Evolutionary conservation across 2,113 vertebrate genomes (phyloP).

Genomic region (Hypomesus transpacificus): DNA sequence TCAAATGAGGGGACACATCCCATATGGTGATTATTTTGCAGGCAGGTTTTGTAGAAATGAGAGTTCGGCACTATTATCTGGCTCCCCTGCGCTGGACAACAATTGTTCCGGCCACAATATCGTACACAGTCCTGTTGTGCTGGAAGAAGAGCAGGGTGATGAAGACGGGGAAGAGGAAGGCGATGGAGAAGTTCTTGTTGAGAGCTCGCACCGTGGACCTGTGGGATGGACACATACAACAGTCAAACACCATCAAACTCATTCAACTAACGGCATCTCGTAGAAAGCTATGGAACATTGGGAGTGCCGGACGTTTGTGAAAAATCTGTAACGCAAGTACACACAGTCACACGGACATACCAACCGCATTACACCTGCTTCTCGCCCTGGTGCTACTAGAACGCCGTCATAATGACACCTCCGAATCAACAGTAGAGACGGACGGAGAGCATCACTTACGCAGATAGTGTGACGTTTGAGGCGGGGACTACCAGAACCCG

Average conservation of each 20-base stretch:
- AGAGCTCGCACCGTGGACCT: conserved; percentile 91
- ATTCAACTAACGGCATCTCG: too few species aligned
- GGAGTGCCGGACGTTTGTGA: too few species aligned
- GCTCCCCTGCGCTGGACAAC: conserved; percentile 84
- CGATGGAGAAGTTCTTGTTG: conserved; percentile 98
- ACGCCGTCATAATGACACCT: background rate
- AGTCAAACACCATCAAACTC: background rate
- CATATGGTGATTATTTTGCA: too few species aligned
- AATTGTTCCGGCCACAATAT: conserved; percentile 94
- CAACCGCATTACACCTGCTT: background rate
- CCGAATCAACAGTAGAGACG: background rate
- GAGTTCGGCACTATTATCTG: conserved; percentile 66
- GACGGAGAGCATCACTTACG: conserved; percentile 74
- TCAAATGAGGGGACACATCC: too few species aligned
- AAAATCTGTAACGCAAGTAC: too few species aligned
- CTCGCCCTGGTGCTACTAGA: background rate
- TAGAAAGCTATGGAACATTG: too few species aligned
- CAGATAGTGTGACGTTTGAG: conserved; percentile 87
- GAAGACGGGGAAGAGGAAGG: conserved; percentile 93
- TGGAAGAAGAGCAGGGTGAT: conserved; percentile 95
- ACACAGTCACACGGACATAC: too few species aligned
- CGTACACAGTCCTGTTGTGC: conserved; percentile 94
- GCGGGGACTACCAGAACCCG: conserved; percentile 89
- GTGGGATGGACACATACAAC: conserved; percentile 2
- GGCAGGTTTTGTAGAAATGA: too few species aligned